Evolutionary conservation across 1,140 invertebrate genomes (phyloP), one percentile per base, ranked within the genome.

Genomic region (Aleiodes sp.): DNA sequence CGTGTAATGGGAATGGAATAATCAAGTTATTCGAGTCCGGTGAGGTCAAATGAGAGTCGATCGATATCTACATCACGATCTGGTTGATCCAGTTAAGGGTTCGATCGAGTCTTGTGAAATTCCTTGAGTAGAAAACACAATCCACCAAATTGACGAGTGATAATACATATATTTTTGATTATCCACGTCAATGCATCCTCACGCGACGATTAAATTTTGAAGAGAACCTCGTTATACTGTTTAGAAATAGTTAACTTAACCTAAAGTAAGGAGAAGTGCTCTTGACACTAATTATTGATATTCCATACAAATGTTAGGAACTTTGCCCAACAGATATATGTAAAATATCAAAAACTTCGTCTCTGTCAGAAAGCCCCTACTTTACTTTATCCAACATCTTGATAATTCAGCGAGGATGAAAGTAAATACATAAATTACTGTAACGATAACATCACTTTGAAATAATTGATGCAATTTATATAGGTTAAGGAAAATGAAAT

Each of bases 61-160:
- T 79, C 74, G 80, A 84, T 52, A 83, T 81, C 78, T 72, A 72
- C 68, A 75, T 67, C 52, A 46, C 70, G 31, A 70, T 59, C 78
- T 83, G 81, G 82, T 85, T 84, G 80, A 84, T 78, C 80, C 82
- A 81, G 79, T 67, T 52, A 31, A 70, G 74, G 78, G 65, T 83
- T 84, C 78, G 75, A 83, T 81, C 75, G 77, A 70, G 71, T 78
- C 74, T 83, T 71, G 74, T 70, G 19, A 26, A 35, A 41, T 1
- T 21, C 29, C 19, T 31, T 12, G 16, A 69, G 56, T n/a, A 28
- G 72, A 66, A 56, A 64, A 70, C 73, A 70, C 56, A 78, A 29
- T 56, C 75, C 26, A 19, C 28, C 28, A 62, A 59, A 67, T 59
- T 43, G 33, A 43, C 43, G 60, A 69, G 61, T 60, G 69, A 70